phyloP scores from a whole-genome alignment of 2,113 vertebrate species.

The Muntiacus muntjak region DNA sequence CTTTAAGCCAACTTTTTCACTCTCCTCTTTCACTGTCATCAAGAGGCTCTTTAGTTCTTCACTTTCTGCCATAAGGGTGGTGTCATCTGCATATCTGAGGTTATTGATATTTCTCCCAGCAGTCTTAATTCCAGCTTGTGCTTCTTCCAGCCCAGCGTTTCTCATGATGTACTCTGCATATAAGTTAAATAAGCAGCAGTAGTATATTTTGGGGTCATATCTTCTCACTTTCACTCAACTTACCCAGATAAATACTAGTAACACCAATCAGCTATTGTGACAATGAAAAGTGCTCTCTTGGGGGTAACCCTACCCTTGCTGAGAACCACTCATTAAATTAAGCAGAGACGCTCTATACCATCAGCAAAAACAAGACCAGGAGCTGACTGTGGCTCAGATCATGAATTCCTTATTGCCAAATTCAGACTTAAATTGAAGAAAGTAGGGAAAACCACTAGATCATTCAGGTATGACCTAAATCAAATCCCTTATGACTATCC shows the following conservation, averaged over 20 bases:
- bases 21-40: neutral
- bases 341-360: neutral
- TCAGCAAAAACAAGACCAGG: too few relatives aligned
- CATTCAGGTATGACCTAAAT: too few relatives aligned
- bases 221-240: neutral
- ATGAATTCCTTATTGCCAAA: too few relatives aligned
- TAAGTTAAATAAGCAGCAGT: neutral
- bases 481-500: too few relatives aligned
- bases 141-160: neutral
- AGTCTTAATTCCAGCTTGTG: neutral
- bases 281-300: neutral
- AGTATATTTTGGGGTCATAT: neutral
- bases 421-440: too few relatives aligned
- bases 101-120: neutral
- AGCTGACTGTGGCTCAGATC: too few relatives aligned
- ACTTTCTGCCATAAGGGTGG: neutral
- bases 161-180: neutral
- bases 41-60: neutral
- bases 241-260: neutral
- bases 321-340: neutral
- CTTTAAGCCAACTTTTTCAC: neutral
- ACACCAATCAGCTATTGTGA: neutral
- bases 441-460: too few relatives aligned
- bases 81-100: neutral
- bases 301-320: neutral